Evolutionary conservation across 2,113 vertebrate species (phyloP).

Genomic region (Pseudois nayaur): DNA sequence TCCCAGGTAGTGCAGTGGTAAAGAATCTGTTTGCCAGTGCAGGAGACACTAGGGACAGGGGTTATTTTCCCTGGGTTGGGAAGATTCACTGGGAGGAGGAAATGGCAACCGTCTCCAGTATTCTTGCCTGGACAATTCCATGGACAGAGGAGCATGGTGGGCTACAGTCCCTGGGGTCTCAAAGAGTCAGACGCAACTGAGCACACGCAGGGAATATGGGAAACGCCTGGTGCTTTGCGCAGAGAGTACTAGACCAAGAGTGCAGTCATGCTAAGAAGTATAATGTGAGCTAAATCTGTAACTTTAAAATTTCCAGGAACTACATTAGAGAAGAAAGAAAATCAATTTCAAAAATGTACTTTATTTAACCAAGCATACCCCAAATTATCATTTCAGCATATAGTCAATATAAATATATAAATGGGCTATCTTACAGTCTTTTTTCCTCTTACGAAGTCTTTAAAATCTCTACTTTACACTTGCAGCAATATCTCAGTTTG

Average conservation of each 20-base stretch:
- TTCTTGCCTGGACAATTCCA: neutral
- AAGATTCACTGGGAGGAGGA: neutral
- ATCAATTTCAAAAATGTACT: neutral
- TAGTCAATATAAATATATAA: neutral
- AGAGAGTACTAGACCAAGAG: neutral
- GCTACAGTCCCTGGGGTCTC: neutral
- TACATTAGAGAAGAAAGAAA: neutral
- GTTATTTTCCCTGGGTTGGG: neutral
- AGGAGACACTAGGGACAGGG: accelerated
- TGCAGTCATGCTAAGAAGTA: neutral
- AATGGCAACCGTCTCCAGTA: neutral
- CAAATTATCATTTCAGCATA: neutral
- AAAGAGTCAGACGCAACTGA: neutral
- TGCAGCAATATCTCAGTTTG: neutral
- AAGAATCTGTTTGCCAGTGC: neutral
- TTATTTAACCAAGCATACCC: neutral
- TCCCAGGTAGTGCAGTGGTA: neutral
- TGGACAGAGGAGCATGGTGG: neutral
- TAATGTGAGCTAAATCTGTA: neutral
- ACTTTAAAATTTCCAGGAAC: neutral
- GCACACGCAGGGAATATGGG: neutral
- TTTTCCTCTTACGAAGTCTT: neutral
- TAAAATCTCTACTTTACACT: neutral
- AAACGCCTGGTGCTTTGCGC: neutral
- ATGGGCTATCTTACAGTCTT: neutral